These are phyloP conservation scores for Oncorhynchus kisutch DNA, from an alignment of 2,113 vertebrate species.

Conservation along the genomic window DNA sequence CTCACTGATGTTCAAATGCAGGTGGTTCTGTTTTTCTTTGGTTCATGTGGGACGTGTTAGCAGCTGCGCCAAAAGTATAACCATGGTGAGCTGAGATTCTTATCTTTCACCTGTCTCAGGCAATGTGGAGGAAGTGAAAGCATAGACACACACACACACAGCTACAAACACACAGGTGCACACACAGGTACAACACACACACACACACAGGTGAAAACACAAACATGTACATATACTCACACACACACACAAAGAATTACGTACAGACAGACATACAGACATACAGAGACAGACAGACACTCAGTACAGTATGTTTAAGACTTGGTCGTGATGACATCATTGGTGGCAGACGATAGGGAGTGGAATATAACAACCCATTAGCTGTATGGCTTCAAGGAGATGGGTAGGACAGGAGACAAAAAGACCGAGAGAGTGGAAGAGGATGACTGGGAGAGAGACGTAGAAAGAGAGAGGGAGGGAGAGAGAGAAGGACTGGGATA, in stretches of 20 bases:
- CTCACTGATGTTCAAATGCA: conserved; percentile 4
- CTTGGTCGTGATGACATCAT: conserved; percentile 39
- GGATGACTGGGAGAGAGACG: neutral
- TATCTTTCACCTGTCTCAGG: conserved; percentile 24
- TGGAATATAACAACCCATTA: conserved; percentile 33
- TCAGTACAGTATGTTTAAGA: conserved; percentile 43
- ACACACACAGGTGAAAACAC: no score
- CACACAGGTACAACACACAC: no score
- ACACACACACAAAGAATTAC: no score
- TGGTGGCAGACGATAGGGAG: conserved; percentile 21
- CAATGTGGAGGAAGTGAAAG: neutral
- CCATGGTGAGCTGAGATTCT: conserved; percentile 22
- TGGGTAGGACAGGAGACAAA: neutral
- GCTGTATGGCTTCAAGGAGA: conserved; percentile 37
- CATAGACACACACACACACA: neutral
- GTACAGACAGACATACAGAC: neutral
- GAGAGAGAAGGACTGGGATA: neutral
- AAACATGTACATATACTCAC: no score
- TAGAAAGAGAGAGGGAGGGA: neutral
- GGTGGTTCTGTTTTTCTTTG: conserved; percentile 9
- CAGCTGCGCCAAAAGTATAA: conserved; percentile 1
- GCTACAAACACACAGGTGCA: no score
- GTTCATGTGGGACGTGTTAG: neutral
- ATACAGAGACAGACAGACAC: neutral
- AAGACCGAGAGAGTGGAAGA: neutral